A percentile compares a stretch with the other conserved stretches of the same genome.
These are phyloP conservation scores for Ophioderma brevispina DNA, from an alignment of 35 echinoderm and acorn worm species.

Conservation along the genomic window DNA sequence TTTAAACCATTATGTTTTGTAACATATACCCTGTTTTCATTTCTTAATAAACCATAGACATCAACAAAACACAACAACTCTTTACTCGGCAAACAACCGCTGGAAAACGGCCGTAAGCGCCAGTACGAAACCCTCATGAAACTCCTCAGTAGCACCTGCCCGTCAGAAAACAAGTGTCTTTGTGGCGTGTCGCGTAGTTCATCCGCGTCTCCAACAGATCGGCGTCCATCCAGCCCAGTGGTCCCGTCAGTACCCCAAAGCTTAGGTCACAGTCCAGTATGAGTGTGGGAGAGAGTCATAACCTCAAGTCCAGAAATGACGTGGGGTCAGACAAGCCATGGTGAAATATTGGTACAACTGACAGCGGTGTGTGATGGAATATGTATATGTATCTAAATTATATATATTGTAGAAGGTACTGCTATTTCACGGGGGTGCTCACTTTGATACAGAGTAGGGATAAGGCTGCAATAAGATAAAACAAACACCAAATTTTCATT, in stretches of 20 bases:
- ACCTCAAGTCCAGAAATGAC: conserved; percentile 95
- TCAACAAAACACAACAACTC: conserved; percentile 96
- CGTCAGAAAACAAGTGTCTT: conserved; percentile 84
- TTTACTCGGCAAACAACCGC: conserved; percentile 69
- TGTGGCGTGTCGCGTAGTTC: conserved; percentile 97
- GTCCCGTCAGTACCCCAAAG: conserved; percentile 83
- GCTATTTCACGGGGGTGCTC: no score
- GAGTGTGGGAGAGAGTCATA: conserved; percentile 71
- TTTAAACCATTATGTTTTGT: not conserved
- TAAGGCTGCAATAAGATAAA: no score
- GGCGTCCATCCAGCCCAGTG: conserved; percentile 70
- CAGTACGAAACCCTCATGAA: conserved; percentile 87
- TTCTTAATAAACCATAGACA: conserved; percentile 49
- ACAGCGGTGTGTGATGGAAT: no score
- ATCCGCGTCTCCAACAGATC: conserved; percentile 87
- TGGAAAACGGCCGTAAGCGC: conserved; percentile 83
- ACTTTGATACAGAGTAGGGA: no score
- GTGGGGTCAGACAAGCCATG: conserved; percentile 90
- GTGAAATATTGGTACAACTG: conserved; percentile 98
- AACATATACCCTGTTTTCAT: not conserved
- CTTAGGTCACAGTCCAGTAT: conserved; percentile 70
- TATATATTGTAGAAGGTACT: no score
- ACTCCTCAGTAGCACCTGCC: conserved; percentile 81
- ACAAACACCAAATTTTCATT: no score
- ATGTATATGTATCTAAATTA: no score